Percentiles rank a stretch among this genome's conserved stretches.
These are phyloP conservation scores for Ophiodon elongatus DNA, from an alignment of 2,113 vertebrate species.

Conservation along the genomic window DNA sequence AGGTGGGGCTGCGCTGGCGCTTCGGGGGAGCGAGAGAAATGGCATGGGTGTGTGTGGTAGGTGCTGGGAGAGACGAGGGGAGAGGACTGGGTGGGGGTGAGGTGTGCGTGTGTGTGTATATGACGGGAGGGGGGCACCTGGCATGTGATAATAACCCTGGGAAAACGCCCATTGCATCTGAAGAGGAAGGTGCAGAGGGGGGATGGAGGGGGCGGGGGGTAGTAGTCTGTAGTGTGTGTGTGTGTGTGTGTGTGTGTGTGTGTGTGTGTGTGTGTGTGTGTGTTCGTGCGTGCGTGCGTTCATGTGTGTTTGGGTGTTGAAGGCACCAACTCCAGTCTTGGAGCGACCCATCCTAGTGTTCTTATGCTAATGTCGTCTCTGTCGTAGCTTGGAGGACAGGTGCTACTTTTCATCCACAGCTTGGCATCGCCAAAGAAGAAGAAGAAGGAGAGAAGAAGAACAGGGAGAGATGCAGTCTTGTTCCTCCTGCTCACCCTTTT, in stretches of 20 bases:
- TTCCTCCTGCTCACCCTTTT: not conserved
- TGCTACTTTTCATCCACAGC: conserved; percentile 56
- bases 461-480: not conserved
- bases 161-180: conserved; percentile 73
- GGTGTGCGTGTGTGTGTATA: conserved; percentile 23
- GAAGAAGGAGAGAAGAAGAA: not conserved
- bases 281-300: conserved; percentile 21
- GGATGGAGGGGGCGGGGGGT: conserved; percentile 16
- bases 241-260: conserved; percentile 41
- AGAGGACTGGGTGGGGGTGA: conserved; percentile 28
- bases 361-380: conserved; percentile 60
- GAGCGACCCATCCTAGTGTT: conserved; percentile 43
- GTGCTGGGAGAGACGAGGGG: conserved; percentile 55
- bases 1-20: conserved; percentile 77
- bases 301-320: conserved; percentile 32
- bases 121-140: conserved; percentile 62
- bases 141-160: conserved; percentile 79
- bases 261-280: conserved; percentile 32
- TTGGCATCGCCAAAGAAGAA: conserved; percentile 30
- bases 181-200: conserved; percentile 64
- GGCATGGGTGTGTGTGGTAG: conserved; percentile 74
- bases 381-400: conserved; percentile 54
- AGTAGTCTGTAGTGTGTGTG: conserved; percentile 30
- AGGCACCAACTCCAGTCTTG: conserved; percentile 43
- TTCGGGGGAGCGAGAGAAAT: conserved; percentile 74